phyloP scores from a whole-genome alignment of 2,797 vertebrate species.

The Macroramphosus scolopax region DNA sequence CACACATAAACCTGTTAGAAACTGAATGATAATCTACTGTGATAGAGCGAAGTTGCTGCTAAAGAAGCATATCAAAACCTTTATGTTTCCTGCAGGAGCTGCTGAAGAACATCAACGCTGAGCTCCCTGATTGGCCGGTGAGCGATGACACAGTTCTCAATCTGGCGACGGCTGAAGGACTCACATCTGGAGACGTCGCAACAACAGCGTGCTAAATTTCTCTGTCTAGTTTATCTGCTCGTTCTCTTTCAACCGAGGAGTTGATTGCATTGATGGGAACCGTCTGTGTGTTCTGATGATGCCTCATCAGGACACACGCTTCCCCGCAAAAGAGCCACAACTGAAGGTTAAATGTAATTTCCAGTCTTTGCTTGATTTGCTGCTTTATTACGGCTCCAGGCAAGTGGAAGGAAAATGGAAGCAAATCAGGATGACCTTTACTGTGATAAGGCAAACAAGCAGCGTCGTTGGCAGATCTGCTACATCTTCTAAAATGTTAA shows the following conservation, averaged over 20 bases:
- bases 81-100: conserved; percentile 74
- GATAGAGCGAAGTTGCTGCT: no score
- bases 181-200: conserved; percentile 78
- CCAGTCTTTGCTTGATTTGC: conserved; percentile 46
- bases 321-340: conserved; percentile 15
- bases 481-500: conserved; percentile 22
- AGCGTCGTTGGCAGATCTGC: conserved; percentile 21
- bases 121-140: conserved; percentile 85
- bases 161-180: conserved; percentile 83
- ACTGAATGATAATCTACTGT: no score
- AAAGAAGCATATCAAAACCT: no score
- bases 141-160: conserved; percentile 88
- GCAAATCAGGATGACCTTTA: conserved; percentile 61
- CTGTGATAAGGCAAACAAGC: conserved; percentile 26
- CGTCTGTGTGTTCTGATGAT: conserved; percentile 14
- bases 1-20: no score
- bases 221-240: background rate
- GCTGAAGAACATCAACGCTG: conserved; percentile 69
- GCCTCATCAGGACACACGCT: conserved; percentile 18
- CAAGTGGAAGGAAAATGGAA: conserved; percentile 21
- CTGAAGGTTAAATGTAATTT: conserved; percentile 61
- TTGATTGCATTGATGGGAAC: conserved; percentile 44
- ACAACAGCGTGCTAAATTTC: background rate
- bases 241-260: conserved; percentile 5
- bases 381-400: conserved; percentile 22